Percentiles rank a stretch among this genome's conserved stretches.
Evolutionary conservation across 2,113 vertebrate genomes (phyloP).

Genomic region (Glaucidium brasilianum): DNA sequence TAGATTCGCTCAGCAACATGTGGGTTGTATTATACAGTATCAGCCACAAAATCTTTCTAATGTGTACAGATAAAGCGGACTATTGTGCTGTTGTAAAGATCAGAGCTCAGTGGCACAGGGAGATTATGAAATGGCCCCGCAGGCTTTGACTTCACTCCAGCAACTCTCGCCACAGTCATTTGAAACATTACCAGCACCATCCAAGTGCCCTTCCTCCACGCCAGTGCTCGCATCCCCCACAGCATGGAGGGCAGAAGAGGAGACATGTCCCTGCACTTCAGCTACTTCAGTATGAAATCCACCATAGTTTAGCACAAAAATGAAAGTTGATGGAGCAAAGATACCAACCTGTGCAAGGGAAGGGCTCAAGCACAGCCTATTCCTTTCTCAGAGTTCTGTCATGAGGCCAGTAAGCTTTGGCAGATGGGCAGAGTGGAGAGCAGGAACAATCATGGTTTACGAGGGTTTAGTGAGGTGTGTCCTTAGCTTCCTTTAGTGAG

Average conservation of each 20-base stretch:
- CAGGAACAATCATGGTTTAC: not conserved
- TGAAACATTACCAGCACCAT: not conserved
- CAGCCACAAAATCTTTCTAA: not conserved
- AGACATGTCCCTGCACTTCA: not conserved
- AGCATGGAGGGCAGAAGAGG: not conserved
- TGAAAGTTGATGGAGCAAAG: not conserved
- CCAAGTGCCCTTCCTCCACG: not conserved
- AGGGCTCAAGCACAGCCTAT: not conserved
- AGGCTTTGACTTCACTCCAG: not conserved
- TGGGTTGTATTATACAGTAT: not conserved
- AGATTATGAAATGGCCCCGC: not conserved
- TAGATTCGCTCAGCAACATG: not conserved
- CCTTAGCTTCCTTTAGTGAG: not conserved
- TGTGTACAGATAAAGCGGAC: not conserved
- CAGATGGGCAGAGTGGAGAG: not conserved
- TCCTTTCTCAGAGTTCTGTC: not conserved
- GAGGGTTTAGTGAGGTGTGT: not conserved
- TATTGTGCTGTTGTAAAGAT: not conserved
- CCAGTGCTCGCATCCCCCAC: not conserved
- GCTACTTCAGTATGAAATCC: not conserved
- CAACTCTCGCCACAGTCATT: not conserved
- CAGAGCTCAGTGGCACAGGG: not conserved
- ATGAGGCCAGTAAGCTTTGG: not conserved
- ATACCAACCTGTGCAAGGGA: not conserved
- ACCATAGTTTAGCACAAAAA: not conserved